Evolutionary conservation across 1,140 invertebrate species (phyloP).

Genomic region (Sipha flava): DNA sequence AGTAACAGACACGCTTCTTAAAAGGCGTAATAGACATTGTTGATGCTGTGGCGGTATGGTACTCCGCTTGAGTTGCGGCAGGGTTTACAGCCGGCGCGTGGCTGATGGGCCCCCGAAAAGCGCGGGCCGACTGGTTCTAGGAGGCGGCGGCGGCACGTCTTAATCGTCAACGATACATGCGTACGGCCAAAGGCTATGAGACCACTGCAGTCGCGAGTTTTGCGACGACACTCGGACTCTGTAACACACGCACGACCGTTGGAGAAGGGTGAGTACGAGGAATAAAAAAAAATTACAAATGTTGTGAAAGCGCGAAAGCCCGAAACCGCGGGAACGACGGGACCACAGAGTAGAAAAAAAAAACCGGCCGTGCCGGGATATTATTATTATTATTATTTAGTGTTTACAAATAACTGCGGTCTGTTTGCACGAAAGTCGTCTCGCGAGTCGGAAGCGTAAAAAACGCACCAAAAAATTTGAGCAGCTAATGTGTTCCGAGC

Average conservation of each 20-base stretch:
- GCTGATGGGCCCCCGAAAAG: neutral
- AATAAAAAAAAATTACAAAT: neutral
- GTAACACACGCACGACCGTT: too few species aligned
- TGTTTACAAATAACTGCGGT: neutral
- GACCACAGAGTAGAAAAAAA: too few species aligned
- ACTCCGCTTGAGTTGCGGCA: neutral
- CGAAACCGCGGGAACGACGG: too few species aligned
- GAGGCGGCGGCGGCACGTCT: neutral
- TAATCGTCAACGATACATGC: neutral
- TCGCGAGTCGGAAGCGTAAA: neutral
- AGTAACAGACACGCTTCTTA: slow-evolving; percentile 93
- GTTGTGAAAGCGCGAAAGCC: neutral
- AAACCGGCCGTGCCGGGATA: neutral
- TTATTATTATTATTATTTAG: neutral
- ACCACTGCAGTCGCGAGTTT: neutral
- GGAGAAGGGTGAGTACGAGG: neutral
- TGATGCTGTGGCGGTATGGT: neutral
- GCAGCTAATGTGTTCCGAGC: slow-evolving; percentile 6
- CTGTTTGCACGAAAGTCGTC: too few species aligned
- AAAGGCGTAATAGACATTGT: slow-evolving; percentile 51
- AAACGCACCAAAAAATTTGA: slow-evolving; percentile 25
- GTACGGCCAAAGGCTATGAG: neutral
- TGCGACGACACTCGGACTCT: neutral
- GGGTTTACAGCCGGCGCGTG: neutral
- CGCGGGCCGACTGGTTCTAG: neutral